Conservation (phyloP, 2,113 vertebrate species). For the Terrapene triunguis region DNA sequence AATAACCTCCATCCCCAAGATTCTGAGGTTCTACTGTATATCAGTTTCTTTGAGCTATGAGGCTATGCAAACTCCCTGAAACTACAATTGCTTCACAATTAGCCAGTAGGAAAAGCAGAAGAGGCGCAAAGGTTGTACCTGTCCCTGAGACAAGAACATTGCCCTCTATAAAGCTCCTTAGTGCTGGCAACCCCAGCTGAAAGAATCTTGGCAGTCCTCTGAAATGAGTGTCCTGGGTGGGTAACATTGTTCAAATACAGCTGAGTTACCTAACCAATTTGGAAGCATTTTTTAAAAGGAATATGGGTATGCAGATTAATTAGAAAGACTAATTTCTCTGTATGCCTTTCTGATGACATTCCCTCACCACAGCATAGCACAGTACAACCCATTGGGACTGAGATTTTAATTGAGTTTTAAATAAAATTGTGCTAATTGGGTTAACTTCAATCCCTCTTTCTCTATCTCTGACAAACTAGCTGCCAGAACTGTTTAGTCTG, state of each 20-base stretch:
- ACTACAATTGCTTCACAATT: background rate
- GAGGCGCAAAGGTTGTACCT: background rate
- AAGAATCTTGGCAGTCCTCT: slow-evolving; percentile 10
- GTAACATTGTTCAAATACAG: background rate
- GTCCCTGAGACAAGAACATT: accelerated
- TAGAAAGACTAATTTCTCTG: background rate
- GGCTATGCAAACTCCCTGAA: background rate
- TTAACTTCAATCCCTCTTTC: background rate
- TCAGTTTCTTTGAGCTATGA: background rate
- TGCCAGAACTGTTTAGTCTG: background rate
- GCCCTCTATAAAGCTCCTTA: background rate
- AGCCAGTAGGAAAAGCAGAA: background rate
- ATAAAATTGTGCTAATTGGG: background rate
- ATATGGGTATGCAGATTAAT: background rate
- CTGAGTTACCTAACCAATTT: background rate
- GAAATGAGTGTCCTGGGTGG: background rate
- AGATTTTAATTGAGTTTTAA: background rate
- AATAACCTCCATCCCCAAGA: no score
- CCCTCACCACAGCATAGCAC: background rate
- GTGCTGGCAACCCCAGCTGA: background rate
- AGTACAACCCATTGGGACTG: background rate
- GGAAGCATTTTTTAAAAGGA: slow-evolving; percentile 15
- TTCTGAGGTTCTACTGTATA: background rate
- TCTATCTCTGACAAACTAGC: background rate
- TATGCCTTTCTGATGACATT: background rate